A percentile compares a stretch with the other conserved stretches of the same genome.
phyloP scores from a whole-genome alignment of 2,113 vertebrate species.

The Alligator mississippiensis region DNA sequence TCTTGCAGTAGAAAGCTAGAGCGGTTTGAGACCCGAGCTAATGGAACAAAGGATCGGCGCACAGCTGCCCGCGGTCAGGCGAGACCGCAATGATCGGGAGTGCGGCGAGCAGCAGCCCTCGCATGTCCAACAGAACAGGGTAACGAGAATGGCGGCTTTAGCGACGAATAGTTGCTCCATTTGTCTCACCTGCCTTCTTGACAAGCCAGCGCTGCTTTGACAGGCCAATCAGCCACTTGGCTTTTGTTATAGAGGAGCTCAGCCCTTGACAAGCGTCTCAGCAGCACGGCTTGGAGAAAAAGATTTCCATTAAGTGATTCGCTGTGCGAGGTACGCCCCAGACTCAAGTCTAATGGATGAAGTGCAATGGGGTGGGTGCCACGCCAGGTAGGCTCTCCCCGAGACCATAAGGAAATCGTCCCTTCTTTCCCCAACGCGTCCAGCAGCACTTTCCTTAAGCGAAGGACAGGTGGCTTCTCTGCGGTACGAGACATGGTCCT shows the following conservation, averaged over 20 bases:
- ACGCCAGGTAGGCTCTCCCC: neutral
- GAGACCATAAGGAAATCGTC: neutral
- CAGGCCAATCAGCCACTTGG: neutral
- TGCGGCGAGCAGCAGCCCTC: accelerated
- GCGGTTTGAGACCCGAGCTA: neutral
- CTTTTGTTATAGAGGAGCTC: too few relatives aligned
- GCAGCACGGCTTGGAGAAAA: neutral
- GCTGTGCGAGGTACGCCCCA: neutral
- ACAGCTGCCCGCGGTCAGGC: accelerated
- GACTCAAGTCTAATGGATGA: neutral
- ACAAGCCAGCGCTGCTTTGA: neutral
- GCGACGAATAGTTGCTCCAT: neutral
- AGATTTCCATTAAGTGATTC: neutral
- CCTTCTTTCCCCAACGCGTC: neutral
- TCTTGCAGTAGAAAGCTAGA: neutral
- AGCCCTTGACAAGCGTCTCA: neutral
- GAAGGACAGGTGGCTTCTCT: neutral
- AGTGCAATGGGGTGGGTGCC: neutral
- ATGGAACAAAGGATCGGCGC: neutral
- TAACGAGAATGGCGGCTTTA: accelerated
- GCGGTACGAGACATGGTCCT: neutral
- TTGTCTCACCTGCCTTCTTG: neutral
- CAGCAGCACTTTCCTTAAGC: neutral
- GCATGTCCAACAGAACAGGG: neutral
- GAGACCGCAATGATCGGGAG: neutral